phyloP scores from a whole-genome alignment of 2,113 vertebrate genomes.

The Uropsilus gracilis region DNA sequence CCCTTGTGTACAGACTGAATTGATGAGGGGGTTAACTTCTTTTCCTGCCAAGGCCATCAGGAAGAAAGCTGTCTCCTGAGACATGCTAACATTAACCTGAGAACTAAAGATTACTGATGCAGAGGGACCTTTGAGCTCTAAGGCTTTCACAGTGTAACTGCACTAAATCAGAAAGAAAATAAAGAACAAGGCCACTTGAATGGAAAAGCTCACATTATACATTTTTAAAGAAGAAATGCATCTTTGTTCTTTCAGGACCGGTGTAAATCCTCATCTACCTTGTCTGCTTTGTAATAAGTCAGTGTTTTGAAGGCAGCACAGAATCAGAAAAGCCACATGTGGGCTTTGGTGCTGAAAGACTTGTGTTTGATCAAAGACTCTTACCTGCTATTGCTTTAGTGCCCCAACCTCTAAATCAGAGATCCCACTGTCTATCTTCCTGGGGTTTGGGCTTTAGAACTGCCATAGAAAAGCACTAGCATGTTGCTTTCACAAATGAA shows the following conservation, averaged over 20 bases:
- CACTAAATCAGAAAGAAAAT: neutral
- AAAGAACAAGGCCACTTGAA: slow-evolving; percentile 25
- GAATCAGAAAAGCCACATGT: neutral
- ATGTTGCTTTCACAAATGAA: neutral
- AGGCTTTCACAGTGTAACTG: slow-evolving; percentile 24
- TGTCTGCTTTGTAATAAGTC: neutral
- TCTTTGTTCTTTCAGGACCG: slow-evolving; percentile 6
- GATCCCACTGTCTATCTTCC: neutral
- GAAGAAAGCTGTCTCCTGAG: slow-evolving; percentile 35
- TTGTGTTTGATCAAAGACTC: slow-evolving; percentile 24
- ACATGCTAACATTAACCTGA: slow-evolving; percentile 36
- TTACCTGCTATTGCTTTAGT: neutral
- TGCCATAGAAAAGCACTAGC: neutral
- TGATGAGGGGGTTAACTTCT: slow-evolving; percentile 29
- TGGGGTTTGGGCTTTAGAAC: slow-evolving; percentile 21
- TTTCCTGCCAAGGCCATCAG: slow-evolving; percentile 29
- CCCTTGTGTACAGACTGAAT: neutral
- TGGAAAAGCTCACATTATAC: neutral
- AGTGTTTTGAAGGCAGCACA: neutral
- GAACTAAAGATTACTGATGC: slow-evolving; percentile 38
- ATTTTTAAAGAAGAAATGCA: slow-evolving; percentile 39
- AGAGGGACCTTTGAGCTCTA: slow-evolving; percentile 41
- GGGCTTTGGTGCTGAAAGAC: slow-evolving; percentile 17
- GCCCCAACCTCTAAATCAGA: slow-evolving; percentile 1
- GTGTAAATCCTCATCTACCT: neutral